phyloP scores from a whole-genome alignment of 2,113 vertebrate species.

The Verasper variegatus region DNA sequence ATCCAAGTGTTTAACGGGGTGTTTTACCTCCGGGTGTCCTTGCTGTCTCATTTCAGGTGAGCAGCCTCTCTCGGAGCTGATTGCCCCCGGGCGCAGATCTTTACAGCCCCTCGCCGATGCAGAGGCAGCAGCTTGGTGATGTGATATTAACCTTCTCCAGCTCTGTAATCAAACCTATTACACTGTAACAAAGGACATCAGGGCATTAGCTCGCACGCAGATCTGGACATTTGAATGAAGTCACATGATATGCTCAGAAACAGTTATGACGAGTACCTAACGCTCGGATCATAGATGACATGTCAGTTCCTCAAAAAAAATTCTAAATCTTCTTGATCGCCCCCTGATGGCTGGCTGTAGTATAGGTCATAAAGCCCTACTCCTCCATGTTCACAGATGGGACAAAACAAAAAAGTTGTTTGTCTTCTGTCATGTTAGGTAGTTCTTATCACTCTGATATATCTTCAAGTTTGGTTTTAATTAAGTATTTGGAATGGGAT shows the following conservation, averaged over 20 bases:
- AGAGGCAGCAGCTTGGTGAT: constrained; percentile 31
- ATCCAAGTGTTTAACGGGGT: constrained; percentile 92
- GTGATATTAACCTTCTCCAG: constrained; percentile 55
- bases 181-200: constrained; percentile 22
- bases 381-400: too few species aligned
- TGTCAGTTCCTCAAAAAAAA: too few species aligned
- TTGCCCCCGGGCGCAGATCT: constrained; percentile 62
- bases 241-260: neutral
- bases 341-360: too few species aligned
- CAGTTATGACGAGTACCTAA: neutral
- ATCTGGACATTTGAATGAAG: constrained; percentile 24
- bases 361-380: too few species aligned
- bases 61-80: constrained; percentile 80
- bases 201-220: constrained; percentile 13
- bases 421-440: too few species aligned
- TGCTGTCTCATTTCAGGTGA: constrained; percentile 87
- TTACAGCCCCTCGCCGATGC: constrained; percentile 66
- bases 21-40: constrained; percentile 93
- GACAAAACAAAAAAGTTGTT: too few species aligned
- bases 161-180: constrained; percentile 49
- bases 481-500: too few species aligned
- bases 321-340: too few species aligned
- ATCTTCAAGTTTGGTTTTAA: too few species aligned
- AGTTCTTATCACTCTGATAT: too few species aligned
- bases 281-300: neutral